These are phyloP conservation scores for Podargus strigoides DNA, from an alignment of 2,797 vertebrate genomes.

Conservation along the genomic window DNA sequence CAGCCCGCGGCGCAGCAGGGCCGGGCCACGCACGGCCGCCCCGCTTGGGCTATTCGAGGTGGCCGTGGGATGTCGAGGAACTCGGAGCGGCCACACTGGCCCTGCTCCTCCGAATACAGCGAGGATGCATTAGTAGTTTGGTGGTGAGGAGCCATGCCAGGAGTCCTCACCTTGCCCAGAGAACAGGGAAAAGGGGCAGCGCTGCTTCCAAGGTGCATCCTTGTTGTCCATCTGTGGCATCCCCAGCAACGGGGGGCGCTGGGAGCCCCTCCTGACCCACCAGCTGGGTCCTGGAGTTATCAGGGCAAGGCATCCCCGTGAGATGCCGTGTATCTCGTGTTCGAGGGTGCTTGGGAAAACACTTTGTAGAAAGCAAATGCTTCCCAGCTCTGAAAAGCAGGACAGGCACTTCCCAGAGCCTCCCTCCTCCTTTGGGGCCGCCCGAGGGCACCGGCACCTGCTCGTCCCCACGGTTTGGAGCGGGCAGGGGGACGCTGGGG, in stretches of 20 bases:
- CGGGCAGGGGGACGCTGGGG: fast-evolving
- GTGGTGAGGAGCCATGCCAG: neutral
- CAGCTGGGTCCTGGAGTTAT: neutral
- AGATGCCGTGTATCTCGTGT: fast-evolving
- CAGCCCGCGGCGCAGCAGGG: neutral
- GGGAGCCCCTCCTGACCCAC: neutral
- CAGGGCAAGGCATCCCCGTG: neutral
- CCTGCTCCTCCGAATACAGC: fast-evolving
- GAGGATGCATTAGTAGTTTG: neutral
- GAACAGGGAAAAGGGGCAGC: neutral
- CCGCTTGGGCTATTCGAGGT: neutral
- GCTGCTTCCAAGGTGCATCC: neutral
- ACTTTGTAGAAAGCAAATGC: neutral
- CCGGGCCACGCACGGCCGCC: neutral
- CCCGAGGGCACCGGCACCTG: fast-evolving
- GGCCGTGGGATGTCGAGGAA: neutral
- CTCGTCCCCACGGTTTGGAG: neutral
- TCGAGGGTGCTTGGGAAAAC: fast-evolving
- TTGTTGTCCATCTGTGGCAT: neutral
- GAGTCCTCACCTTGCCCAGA: neutral
- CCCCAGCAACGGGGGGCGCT: neutral
- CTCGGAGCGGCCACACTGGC: fast-evolving
- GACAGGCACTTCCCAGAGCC: neutral
- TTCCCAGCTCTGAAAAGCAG: neutral
- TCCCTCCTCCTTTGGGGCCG: neutral